These are phyloP conservation scores for Eupithecia tripunctaria DNA, from an alignment of 2,888 invertebrate genomes.

Conservation along the genomic window DNA sequence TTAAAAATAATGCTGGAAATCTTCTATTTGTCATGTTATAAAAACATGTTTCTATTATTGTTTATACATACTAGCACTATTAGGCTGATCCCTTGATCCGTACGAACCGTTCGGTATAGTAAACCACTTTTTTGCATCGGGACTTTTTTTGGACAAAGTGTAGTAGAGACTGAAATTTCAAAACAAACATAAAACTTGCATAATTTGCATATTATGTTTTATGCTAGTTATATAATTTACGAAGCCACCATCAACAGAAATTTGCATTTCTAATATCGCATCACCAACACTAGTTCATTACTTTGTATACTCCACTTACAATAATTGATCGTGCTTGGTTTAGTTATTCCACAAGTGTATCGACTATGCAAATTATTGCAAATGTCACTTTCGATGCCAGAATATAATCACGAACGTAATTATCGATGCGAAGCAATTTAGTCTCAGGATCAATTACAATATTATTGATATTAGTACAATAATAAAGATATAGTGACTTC, in stretches of 20 bases:
- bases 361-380: constrained; percentile 62
- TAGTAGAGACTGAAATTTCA: not conserved
- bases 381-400: constrained; percentile 53
- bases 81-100: not conserved
- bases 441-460: constrained; percentile 47
- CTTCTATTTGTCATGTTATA: too few relatives aligned
- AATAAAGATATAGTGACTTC: not conserved
- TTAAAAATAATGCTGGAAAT: not conserved
- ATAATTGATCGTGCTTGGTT: constrained; percentile 21
- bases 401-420: constrained; percentile 54
- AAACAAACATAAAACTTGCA: not conserved
- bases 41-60: not conserved
- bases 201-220: not conserved
- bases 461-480: not conserved
- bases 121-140: not conserved
- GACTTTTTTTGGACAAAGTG: not conserved
- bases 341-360: constrained; percentile 50
- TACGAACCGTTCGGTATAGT: too few relatives aligned
- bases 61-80: not conserved
- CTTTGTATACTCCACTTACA: not conserved
- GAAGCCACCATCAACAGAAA: not conserved
- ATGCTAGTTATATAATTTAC: not conserved
- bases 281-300: not conserved
- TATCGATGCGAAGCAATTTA: constrained; percentile 62
- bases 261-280: not conserved